Evolutionary conservation across 2,888 invertebrate species (phyloP), one percentile per base, ranked within the genome.

Genomic region (Icerya purchasi): DNA sequence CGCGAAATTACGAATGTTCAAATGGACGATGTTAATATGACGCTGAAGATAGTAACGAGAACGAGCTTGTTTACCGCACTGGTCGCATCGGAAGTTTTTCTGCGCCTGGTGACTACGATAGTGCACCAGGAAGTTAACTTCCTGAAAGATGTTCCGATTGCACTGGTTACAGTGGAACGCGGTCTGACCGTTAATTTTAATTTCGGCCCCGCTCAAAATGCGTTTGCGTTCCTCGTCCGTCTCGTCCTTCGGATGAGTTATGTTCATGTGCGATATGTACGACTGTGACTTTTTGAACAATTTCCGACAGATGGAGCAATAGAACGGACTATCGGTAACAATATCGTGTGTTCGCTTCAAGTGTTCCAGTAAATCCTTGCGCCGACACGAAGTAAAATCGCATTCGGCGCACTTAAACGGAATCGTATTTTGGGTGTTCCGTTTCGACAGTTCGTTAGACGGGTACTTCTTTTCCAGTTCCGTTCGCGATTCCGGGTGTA

Each of bases 21-120:
- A 68, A 68, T 78, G 78, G 14, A 71, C 70, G 66, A 77, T 71
- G 62, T 74, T 75, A 62, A 77, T 66, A 66, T 78, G 78, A 65
- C 77, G 76, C 8, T 62, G 61, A 14, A 66, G 62, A 52, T 65
- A 65, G 50, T 64, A 61, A 19, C 64, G 64, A 19, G 62, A 58
- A 22, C 60, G 62, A 5, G 63, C 63, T 22, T 59, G 62, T 53
- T 64, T 65, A 23, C 56, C 64, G 57, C 67, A 68, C n/a, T 64
- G 58, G 49, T 64, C 63, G 62, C 68, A 68, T 20, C 65, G 61
- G 60, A 64, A 66, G 8, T 67, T 66, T 22, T 65, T 63, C 53
- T 66, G 64, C 20, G 65, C 63, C 1, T 64, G 63, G 36, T 68
- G 68, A 2, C 64, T 61, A 25, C 64, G 55, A 53, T 63, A 54